Base-by-base conservation (phyloP, 2,797 vertebrate genomes). In the Microchirus variegatus region DNA sequence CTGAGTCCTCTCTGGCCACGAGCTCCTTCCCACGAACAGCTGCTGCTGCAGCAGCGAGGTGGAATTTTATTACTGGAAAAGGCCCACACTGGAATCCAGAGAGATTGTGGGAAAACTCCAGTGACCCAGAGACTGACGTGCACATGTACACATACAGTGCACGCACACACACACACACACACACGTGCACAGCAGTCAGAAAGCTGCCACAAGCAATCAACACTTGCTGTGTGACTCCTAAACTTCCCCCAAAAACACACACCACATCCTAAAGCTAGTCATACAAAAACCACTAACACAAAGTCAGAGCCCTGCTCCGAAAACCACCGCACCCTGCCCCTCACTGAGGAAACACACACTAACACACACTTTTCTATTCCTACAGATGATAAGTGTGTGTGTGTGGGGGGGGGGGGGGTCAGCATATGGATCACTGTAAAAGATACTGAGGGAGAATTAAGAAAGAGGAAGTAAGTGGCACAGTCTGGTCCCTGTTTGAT, bases 11-110 rank as follows among this genome's bases (percentile, higher is more conserved):
- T 70, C 51, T 9, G 70, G 59, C 75, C 59, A 63, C 53, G 0
- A 67, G 70, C 82, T 80, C 58, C 81, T 61, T 73, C 70, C 63
- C 14, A 41, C 37, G 70, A 87, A 78, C 87, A 90, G 84, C 85
- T 87, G 89, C 54, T 52, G 2, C 85, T 87, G 89, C 54, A 50
- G 2, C 57, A 75, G 70, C 48, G 49, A 82, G 78, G 73, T 73
- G 64, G 81, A 75, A 73, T 77, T 63, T 75, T 82, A 77, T 88
- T 82, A 85, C 83, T 77, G 85, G 83, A 85, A 87, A 87, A 77
- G 78, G 54, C 63, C 75, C 69, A 66, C 73, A 12, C 53, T 73
- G 87, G 86, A 87, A 86, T 83, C 73, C 70, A 64, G 82, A 82
- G 80, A 22, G 58, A 74, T 51, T 83, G 82, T 80, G 71, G 71